Conservation (phyloP, 92 coral and sea anemone species). For the Diadumene lineata region DNA sequence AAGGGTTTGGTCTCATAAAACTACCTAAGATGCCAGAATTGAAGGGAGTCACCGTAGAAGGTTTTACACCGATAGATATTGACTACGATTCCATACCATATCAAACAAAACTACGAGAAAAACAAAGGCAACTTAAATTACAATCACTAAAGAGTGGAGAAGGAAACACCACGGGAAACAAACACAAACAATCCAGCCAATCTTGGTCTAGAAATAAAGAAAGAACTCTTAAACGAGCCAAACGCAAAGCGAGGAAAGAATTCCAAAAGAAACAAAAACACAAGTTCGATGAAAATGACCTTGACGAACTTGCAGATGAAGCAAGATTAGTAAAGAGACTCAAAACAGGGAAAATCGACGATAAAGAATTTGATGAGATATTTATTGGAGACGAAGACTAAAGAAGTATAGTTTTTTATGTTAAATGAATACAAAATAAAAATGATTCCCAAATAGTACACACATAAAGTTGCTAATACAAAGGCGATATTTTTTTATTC, state of each 20-base stretch:
- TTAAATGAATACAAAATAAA: no score
- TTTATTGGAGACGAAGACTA: constrained; percentile 45
- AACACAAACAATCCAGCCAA: no score
- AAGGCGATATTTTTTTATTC: no score
- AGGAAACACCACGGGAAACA: constrained; percentile 1
- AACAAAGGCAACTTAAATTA: constrained; percentile 67
- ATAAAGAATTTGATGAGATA: constrained; percentile 65
- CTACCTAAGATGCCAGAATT: constrained; percentile 95
- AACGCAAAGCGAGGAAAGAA: constrained; percentile 69
- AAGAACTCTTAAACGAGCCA: constrained; percentile 67
- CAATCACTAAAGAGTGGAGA: constrained; percentile 39
- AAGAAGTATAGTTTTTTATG: no score
- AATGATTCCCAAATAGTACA: no score
- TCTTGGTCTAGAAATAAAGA: constrained; percentile 90
- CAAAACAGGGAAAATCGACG: constrained; percentile 83
- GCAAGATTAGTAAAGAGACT: constrained; percentile 82
- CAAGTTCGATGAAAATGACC: constrained; percentile 69
- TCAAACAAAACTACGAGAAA: constrained; percentile 81
- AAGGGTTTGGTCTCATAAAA: constrained; percentile 88
- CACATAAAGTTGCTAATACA: no score
- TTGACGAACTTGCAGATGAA: constrained; percentile 81
- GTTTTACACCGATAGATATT: constrained; percentile 66
- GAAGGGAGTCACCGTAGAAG: constrained; percentile 61
- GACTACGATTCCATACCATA: constrained; percentile 68
- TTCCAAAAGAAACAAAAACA: constrained; percentile 65